Conservation (phyloP, 2,113 vertebrate genomes). For the Terrapene triunguis region DNA sequence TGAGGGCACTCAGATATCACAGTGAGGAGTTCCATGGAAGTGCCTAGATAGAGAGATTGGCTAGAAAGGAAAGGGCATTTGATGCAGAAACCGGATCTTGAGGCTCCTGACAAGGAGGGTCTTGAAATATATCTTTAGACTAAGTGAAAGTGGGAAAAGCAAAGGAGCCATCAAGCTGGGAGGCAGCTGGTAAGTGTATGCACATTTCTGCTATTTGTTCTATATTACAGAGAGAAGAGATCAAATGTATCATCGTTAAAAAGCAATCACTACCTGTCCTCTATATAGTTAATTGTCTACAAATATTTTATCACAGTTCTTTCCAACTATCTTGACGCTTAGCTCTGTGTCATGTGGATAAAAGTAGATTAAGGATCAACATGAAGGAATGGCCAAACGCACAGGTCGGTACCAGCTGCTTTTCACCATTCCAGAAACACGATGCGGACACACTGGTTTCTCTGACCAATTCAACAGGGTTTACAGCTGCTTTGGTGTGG, state of each 20-base stretch:
- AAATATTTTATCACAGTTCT: background rate
- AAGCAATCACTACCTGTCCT: background rate
- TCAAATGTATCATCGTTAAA: background rate
- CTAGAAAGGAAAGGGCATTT: background rate
- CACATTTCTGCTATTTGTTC: background rate
- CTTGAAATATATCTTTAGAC: background rate
- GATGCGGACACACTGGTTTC: background rate
- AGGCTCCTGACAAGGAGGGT: background rate
- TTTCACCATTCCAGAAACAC: background rate
- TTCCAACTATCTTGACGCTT: background rate
- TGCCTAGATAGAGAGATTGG: background rate
- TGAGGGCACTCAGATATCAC: too few species aligned
- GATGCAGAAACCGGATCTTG: background rate
- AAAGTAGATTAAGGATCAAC: background rate
- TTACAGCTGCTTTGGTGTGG: background rate
- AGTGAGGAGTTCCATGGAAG: too few species aligned
- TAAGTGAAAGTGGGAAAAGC: background rate
- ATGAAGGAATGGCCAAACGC: background rate
- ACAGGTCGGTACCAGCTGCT: background rate
- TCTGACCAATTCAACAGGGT: background rate
- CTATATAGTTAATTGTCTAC: background rate
- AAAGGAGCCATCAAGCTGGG: background rate
- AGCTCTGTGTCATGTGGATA: background rate
- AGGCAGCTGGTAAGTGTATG: background rate
- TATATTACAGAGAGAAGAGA: background rate